Evolutionary conservation across 2,113 vertebrate species (phyloP).

Genomic region (Phyllostomus discolor): DNA sequence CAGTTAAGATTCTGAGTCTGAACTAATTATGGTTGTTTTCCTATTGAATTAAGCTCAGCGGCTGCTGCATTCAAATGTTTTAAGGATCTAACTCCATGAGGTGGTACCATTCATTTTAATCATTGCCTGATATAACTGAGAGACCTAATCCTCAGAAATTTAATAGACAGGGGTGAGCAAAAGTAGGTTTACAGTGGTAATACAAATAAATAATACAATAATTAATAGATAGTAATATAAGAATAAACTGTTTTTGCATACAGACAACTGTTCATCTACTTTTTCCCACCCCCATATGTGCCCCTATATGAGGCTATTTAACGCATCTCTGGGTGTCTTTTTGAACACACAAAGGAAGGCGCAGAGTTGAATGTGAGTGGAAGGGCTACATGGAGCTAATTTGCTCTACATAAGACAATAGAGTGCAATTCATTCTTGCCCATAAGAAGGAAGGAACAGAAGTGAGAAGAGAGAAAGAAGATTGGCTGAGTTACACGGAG

Average conservation of each 20-base stretch:
- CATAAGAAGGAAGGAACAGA: background rate
- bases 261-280: background rate
- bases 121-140: background rate
- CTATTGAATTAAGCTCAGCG: background rate
- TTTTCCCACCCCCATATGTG: background rate
- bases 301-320: background rate
- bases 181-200: background rate
- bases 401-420: background rate
- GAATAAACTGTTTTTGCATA: background rate
- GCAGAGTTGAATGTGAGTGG: background rate
- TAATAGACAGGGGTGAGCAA: background rate
- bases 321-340: background rate
- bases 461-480: background rate
- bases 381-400: background rate
- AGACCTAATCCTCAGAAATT: background rate
- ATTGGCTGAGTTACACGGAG: background rate
- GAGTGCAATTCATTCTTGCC: background rate
- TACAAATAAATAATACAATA: background rate
- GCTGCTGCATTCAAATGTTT: background rate
- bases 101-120: background rate
- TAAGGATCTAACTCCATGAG: background rate
- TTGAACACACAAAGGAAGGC: background rate
- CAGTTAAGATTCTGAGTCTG: background rate
- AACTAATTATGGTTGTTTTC: slow-evolving; percentile 13
- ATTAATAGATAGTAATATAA: background rate